A percentile compares a stretch with the other conserved stretches of the same genome.
Conservation (phyloP, 2,888 invertebrate genomes). For the Lymantria monacha region DNA sequence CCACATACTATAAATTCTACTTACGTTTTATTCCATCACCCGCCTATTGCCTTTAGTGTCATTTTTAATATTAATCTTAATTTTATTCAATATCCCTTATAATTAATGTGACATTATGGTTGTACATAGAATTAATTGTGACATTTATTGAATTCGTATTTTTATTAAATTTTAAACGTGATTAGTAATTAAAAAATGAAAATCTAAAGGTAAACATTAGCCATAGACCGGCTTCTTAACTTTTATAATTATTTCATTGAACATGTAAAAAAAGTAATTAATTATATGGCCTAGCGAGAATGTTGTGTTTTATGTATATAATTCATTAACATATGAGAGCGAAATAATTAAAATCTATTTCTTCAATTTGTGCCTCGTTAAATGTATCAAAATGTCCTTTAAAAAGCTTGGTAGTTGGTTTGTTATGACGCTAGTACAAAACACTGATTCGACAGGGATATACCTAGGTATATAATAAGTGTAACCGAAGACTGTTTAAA, state of each 20-base stretch:
- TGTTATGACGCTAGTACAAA: slow-evolving; percentile 76
- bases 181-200: background rate
- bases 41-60: slow-evolving; percentile 27
- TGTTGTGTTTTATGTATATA: slow-evolving; percentile 16
- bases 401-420: slow-evolving; percentile 57
- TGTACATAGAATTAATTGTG: slow-evolving; percentile 1
- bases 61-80: slow-evolving; percentile 9
- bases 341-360: slow-evolving; percentile 26
- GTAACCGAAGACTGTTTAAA: slow-evolving; percentile 79
- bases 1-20: background rate
- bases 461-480: slow-evolving; percentile 71
- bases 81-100: background rate
- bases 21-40: slow-evolving; percentile 12
- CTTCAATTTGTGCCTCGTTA: slow-evolving; percentile 51
- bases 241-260: slow-evolving; percentile 2
- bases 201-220: background rate
- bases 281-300: slow-evolving; percentile 27
- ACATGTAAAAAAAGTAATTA: slow-evolving; percentile 9
- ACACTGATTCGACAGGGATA: slow-evolving; percentile 77
- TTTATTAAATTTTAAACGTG: background rate
- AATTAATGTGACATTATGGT: slow-evolving; percentile 1
- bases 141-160: background rate
- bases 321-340: slow-evolving; percentile 11
- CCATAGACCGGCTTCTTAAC: slow-evolving; percentile 29
- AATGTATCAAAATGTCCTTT: slow-evolving; percentile 41